These are phyloP conservation scores for Caenorhabditis sp. DNA, from an alignment of 2,888 invertebrate species.

Conservation along the genomic window DNA sequence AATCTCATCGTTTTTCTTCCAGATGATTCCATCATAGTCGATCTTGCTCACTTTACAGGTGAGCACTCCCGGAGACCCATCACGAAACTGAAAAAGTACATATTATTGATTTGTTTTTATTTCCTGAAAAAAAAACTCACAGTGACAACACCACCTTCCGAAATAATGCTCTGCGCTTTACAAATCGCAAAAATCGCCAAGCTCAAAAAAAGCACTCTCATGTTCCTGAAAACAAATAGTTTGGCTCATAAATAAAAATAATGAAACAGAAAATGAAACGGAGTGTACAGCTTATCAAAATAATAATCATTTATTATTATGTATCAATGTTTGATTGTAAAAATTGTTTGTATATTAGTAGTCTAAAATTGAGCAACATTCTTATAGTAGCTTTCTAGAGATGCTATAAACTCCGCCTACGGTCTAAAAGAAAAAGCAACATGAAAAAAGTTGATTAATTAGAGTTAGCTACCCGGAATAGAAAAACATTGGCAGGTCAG, in stretches of 20 bases:
- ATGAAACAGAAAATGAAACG: neutral
- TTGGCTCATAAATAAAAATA: neutral
- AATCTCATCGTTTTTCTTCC: slow-evolving; percentile 32
- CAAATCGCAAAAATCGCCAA: slow-evolving; percentile 18
- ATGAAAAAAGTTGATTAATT: neutral
- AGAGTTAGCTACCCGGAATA: neutral
- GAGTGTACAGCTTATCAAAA: neutral
- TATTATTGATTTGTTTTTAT: neutral
- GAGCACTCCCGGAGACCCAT: slow-evolving; percentile 24
- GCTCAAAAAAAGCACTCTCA: slow-evolving; percentile 6
- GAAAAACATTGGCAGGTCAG: neutral
- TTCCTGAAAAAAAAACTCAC: slow-evolving; percentile 13
- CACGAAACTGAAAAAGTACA: slow-evolving; percentile 31
- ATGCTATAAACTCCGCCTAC: neutral
- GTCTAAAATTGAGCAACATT: no score
- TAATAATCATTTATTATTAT: neutral
- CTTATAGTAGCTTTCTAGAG: neutral
- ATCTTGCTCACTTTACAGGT: slow-evolving; percentile 23
- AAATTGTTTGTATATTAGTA: neutral
- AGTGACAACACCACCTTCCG: slow-evolving; percentile 28
- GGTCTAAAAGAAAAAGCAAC: neutral
- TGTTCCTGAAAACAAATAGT: neutral
- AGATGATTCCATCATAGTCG: slow-evolving; percentile 15
- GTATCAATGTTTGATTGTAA: neutral
- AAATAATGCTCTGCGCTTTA: slow-evolving; percentile 3